Base-by-base conservation (phyloP, 1,140 invertebrate species). In the Zaprionus vittiger region DNA sequence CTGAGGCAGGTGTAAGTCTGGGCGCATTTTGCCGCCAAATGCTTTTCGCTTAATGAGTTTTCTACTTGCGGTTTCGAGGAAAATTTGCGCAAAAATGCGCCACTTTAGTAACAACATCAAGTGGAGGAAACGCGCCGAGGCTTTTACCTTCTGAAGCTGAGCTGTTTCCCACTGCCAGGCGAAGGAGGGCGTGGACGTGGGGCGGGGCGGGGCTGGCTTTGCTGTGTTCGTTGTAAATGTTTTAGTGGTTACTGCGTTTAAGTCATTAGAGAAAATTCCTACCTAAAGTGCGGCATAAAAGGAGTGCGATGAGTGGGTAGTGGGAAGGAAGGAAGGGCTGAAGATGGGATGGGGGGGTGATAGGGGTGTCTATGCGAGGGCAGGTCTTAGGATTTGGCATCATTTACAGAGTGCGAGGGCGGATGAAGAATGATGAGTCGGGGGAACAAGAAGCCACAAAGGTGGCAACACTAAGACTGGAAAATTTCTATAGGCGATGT, bases 201-300 rank as follows among this genome's bases (percentile, higher is more conserved):
- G 37, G 31, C 60, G 31, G 34, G 63, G 38, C 41, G 17, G 5
- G 0, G 47, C 47, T 24, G 41, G 68, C 41, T 59, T 64, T 59
- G 62, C 73, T 73, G 59, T 69, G 72, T 73, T 65, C 71, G 83
- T 79, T 89, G 84, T 89, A 89, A 87, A 89, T 87, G 83, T 89
- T 87, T 87, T 81, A 89, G 83, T 81, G 83, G 83, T 87, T 89
- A 73, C 83, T 77, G 85, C 83, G 83, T 84, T 87, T 87, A 87
- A 87, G 83, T 87, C 83, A 87, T 89, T 87, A 89, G 85, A 84
- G 74, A 81, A 89, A 89, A 89, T 89, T 87, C 83, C 71, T 87
- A 68, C 78, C 78, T 77, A 77, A 77, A 80, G 74, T 82, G 74
- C 73, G 47, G 69, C 64, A 76, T 64, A 60, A 73, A 80, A 80